Evolutionary conservation across 1,140 invertebrate genomes (phyloP).

Genomic region (Drosophila virilis): DNA sequence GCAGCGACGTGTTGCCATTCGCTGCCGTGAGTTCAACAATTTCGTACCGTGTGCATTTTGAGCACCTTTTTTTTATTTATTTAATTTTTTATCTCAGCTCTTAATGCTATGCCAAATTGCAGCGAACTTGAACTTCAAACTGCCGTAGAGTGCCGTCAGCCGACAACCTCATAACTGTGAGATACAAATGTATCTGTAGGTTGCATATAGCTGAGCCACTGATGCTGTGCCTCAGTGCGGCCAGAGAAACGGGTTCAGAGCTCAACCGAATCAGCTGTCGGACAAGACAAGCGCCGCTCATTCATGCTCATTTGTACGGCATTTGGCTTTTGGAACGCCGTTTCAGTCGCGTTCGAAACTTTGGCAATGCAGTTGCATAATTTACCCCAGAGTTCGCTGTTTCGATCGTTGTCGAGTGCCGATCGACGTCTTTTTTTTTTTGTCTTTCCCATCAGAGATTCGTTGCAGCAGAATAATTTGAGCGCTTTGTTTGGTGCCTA

Average conservation of each 20-base stretch:
- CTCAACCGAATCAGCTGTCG: conserved; percentile 59
- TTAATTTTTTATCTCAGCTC: conserved; percentile 35
- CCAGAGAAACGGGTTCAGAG: conserved; percentile 69
- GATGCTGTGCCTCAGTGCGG: conserved; percentile 26
- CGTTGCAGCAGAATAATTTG: conserved; percentile 78
- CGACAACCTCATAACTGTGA: conserved; percentile 44
- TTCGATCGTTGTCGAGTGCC: neutral
- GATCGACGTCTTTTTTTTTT: conserved; percentile 13
- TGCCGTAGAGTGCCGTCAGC: conserved; percentile 58
- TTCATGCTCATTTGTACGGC: conserved; percentile 48
- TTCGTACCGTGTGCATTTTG: conserved; percentile 46
- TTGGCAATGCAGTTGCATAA: conserved; percentile 57
- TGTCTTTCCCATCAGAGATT: conserved; percentile 35
- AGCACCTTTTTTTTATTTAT: conserved; percentile 17
- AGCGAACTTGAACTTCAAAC: conserved; percentile 81
- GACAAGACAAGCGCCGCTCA: conserved; percentile 64
- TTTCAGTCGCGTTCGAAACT: conserved; percentile 20
- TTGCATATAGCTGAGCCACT: conserved; percentile 16
- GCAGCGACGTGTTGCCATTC: conserved; percentile 30
- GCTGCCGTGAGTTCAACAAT: conserved; percentile 16
- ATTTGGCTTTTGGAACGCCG: conserved; percentile 32
- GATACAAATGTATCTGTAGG: conserved; percentile 31
- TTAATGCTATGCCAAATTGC: conserved; percentile 64
- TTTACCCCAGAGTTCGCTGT: conserved; percentile 18
- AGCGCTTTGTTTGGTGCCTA: conserved; percentile 60